Evolutionary conservation across 2,888 invertebrate genomes (phyloP).

Genomic region (Dryomyza anilis): DNA sequence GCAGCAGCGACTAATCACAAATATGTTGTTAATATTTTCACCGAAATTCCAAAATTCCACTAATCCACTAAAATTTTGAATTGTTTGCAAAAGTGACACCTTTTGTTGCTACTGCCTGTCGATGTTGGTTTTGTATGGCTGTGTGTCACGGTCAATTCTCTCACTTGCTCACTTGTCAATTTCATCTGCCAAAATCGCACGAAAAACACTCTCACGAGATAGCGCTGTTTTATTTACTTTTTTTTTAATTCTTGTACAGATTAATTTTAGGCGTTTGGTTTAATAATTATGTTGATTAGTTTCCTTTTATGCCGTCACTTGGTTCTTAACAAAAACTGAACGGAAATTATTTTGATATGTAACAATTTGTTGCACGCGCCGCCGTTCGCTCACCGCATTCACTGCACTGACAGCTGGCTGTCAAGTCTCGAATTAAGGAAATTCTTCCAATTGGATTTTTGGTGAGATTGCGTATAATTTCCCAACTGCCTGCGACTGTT

Average conservation of each 20-base stretch:
- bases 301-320: conserved; percentile 12
- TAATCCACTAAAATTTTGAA: no score
- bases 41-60: no score
- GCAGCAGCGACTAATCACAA: no score
- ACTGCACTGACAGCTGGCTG: conserved; percentile 19
- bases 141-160: no score
- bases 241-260: not conserved
- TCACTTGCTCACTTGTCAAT: conserved; percentile 20
- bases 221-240: conserved; percentile 7
- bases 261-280: not conserved
- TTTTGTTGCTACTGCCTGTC: no score
- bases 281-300: not conserved
- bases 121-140: no score
- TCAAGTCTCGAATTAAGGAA: conserved; percentile 12
- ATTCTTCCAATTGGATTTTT: conserved; percentile 12
- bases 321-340: no score
- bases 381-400: not conserved
- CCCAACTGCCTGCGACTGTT: not conserved
- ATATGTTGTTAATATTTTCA: no score
- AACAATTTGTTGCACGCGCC: not conserved
- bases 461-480: not conserved
- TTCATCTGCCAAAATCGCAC: not conserved
- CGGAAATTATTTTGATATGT: not conserved
- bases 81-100: no score
- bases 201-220: conserved; percentile 8